Percentiles rank a stretch among this genome's conserved stretches.
These are phyloP conservation scores for Cataglyphis rosenhaueri DNA, from an alignment of 2,888 invertebrate species.

Conservation along the genomic window DNA sequence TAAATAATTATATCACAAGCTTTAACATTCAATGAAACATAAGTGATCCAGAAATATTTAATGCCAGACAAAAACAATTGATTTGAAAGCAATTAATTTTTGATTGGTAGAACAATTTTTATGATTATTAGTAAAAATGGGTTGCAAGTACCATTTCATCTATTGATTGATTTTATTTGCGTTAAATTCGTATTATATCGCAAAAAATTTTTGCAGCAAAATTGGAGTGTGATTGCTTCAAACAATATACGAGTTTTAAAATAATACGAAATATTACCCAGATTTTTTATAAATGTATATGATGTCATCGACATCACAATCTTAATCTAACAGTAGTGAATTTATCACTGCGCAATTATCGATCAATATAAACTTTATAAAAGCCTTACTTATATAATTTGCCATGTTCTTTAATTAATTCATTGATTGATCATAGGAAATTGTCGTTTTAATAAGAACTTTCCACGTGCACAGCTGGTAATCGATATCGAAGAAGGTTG, in stretches of 20 bases:
- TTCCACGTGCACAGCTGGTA: background rate
- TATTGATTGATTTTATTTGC: background rate
- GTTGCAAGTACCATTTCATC: background rate
- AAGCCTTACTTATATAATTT: constrained; percentile 34
- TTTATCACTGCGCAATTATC: constrained; percentile 11
- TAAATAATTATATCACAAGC: constrained; percentile 1
- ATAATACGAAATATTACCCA: background rate
- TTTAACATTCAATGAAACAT: background rate
- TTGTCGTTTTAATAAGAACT: constrained; percentile 37
- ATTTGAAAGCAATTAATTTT: background rate
- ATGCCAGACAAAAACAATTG: background rate
- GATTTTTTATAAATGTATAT: background rate
- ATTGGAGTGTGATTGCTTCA: background rate
- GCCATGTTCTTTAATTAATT: constrained; percentile 29
- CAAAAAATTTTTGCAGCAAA: background rate
- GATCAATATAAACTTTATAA: constrained; percentile 18
- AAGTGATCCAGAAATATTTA: background rate
- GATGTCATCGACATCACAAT: background rate
- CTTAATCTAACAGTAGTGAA: background rate
- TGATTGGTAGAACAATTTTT: background rate
- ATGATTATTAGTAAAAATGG: background rate
- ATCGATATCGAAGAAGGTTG: constrained; percentile 21
- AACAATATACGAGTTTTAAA: background rate
- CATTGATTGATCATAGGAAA: constrained; percentile 1
- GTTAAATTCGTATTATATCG: background rate